Evolutionary conservation across 2,888 invertebrate genomes (phyloP), one percentile per base, ranked within the genome.

Genomic region (Dicyrtoma fusca): DNA sequence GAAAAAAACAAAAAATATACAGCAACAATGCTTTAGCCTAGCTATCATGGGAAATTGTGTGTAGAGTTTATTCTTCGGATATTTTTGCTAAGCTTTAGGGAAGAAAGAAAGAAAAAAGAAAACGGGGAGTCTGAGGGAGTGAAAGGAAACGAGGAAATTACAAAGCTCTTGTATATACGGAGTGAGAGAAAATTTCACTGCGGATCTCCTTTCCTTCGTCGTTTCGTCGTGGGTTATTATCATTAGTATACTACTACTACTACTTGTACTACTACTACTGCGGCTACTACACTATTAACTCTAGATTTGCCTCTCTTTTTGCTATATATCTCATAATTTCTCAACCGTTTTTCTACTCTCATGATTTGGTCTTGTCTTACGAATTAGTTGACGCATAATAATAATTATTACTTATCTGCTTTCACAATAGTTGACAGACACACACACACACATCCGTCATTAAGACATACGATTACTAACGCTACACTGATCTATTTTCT

Each of bases 171-270:
- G n/a, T n/a, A n/a, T n/a, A 44, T 61, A 61, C 61, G 34, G 63
- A 70, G 62, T 62, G 53, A 59, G 61, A 59, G 8, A 8, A 3
- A 34, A 34, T 34, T 8, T 57, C 11, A 55, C 53, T 63, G 19
- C 44, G 14, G 64, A 47, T 55, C 64, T 63, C 34, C 45, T 14
- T 64, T n/a, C 64, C 42, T 47, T 6, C 23, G 45, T 44, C 47
- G 23, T 4, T 49, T 68, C 68, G 47, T 71, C n/a, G n/a, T n/a
- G n/a, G n/a, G n/a, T n/a, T 13, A 47, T 64, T 63, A 63, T 21
- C 42, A 61, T 34, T 62, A 62, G 26, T 61, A 45, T 45, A 23
- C 4, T 19, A 47, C 1, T 26, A 17, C 69, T 47, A 59, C 53
- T 51, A 25, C 23, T 59, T 11, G 23, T 61, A 4, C 61, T 69